Evolutionary conservation across 2,888 invertebrate genomes (phyloP), one percentile per base, ranked within the genome.

Genomic region (Allygus modestus): DNA sequence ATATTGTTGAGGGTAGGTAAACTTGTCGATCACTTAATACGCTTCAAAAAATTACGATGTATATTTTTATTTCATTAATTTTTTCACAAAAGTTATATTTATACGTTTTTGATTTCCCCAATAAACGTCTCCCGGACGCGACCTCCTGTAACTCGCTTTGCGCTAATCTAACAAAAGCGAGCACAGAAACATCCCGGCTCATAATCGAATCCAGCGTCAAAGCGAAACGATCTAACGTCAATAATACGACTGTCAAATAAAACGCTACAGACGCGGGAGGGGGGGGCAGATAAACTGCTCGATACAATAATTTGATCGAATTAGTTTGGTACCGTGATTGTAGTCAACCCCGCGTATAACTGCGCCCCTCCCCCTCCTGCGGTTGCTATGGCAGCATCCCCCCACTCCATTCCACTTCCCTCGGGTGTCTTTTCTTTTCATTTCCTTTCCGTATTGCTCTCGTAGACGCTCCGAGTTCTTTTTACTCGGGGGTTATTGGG

Each of bases 221-320:
- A 65, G 65, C 28, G 65, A 58, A 58, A 37, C 58, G 58, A 37
- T 79, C 58, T 11, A 79, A 51, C 33, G 58, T 79, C 79, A 58
- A 77, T 77, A 77, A 77, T 58, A 20, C 31, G 20, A 41, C 37
- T 73, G 75, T 46, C 75, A 46, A 79, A 79, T 79, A 51, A 58
- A 79, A 79, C 79, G 20, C 37, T 41, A 43, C 46, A 46, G 46
- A 71, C 33, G 1, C 20, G 33, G 28, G 77, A 28, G 17, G 77
- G 51, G 41, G 51, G 31, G 46, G 23, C 26, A 58, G 79, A 58
- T 79, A 2, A 26, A 43, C 54, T 58, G 79, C 58, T 79, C 79
- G 79, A 79, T 79, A 79, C 79, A 79, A 79, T 79, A 79, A 79
- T 79, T 79, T 79, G 79, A 79, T 79, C 79, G 51, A 79, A 79